Evolutionary conservation across 2,113 vertebrate species (phyloP).

Genomic region (Siniperca knerii): DNA sequence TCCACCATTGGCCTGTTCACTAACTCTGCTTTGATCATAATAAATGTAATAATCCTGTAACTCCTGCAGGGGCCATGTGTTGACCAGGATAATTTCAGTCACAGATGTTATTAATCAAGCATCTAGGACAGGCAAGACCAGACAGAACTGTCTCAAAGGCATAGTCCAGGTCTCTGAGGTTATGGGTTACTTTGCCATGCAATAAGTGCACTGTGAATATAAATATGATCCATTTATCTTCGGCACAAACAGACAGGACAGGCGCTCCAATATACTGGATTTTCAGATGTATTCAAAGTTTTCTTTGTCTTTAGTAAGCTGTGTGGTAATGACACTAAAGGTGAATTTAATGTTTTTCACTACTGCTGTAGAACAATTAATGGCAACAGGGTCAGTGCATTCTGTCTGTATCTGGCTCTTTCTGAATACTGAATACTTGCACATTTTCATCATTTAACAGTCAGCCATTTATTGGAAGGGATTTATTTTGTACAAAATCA

Average conservation of each 20-base stretch:
- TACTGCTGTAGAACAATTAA: conserved; percentile 9
- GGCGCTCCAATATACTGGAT: not conserved
- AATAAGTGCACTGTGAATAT: conserved; percentile 56
- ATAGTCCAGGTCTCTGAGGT: conserved; percentile 52
- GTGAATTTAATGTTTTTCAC: conserved; percentile 2
- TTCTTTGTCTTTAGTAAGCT: not conserved
- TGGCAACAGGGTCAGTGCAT: not conserved
- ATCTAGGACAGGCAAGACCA: conserved; percentile 40
- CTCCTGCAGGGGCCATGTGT: conserved; percentile 54
- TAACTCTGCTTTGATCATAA: conserved; percentile 26
- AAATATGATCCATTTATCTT: conserved; percentile 70
- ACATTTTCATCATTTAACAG: not conserved
- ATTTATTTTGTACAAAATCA: not conserved
- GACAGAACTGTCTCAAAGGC: conserved; percentile 50
- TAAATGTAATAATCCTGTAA: conserved; percentile 44
- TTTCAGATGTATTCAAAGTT: conserved; percentile 26
- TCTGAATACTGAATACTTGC: not conserved
- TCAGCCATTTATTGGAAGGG: not conserved
- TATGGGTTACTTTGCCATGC: conserved; percentile 40
- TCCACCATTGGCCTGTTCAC: conserved; percentile 14
- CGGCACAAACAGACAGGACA: conserved; percentile 20
- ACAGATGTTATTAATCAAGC: conserved; percentile 62
- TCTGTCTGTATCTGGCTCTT: not conserved
- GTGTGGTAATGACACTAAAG: conserved; percentile 4
- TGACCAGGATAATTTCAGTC: conserved; percentile 50